These are phyloP conservation scores for Dromaius novaehollandiae DNA, from an alignment of 2,113 vertebrate species.

Conservation along the genomic window DNA sequence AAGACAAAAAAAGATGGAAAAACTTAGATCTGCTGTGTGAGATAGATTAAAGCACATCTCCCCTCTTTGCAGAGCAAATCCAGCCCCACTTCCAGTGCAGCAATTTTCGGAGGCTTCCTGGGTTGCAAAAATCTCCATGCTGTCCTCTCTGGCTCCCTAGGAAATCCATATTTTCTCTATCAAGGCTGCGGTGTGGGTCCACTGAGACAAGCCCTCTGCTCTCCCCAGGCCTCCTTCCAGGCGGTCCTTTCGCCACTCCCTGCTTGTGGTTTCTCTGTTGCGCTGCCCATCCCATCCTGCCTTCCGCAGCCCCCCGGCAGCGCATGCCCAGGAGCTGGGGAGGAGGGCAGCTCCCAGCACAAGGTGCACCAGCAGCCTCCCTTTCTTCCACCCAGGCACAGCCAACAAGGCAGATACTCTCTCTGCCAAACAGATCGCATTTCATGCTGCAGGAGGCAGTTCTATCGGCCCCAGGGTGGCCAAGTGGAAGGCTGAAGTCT, in stretches of 20 bases:
- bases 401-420: neutral
- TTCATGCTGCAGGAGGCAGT: fast-evolving
- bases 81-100: neutral
- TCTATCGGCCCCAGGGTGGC: fast-evolving
- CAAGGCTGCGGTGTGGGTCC: neutral
- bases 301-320: neutral
- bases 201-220: neutral
- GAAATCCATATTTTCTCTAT: neutral
- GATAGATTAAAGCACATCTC: neutral
- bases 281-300: fast-evolving
- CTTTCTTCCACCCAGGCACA: neutral
- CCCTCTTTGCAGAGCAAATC: neutral
- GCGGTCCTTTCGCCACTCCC: neutral
- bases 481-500: neutral
- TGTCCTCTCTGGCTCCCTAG: neutral
- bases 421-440: fast-evolving
- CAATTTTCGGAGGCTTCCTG: neutral
- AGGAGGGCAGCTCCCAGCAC: neutral
- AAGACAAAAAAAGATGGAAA: neutral
- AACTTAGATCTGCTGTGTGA: neutral
- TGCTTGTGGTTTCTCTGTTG: neutral
- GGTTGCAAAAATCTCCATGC: neutral
- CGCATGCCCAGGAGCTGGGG: fast-evolving
- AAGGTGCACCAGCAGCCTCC: fast-evolving
- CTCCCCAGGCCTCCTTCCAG: neutral